Conservation (phyloP, 1,140 invertebrate species). For the Drosophila pruinosa region DNA sequence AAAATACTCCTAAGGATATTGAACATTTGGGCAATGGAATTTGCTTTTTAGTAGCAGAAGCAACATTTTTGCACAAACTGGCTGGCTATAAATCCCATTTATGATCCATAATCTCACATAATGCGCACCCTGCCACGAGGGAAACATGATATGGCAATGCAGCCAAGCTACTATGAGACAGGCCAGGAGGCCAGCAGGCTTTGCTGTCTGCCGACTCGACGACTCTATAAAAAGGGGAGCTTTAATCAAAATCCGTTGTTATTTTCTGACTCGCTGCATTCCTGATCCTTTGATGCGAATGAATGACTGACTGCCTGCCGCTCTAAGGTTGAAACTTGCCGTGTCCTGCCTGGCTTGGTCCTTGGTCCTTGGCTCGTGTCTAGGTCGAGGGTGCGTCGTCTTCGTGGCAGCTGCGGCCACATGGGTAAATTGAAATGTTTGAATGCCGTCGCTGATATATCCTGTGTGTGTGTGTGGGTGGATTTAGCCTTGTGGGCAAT, state of each 20-base stretch:
- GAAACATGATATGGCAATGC: conserved; percentile 68
- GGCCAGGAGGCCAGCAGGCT: background rate
- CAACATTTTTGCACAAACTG: conserved; percentile 39
- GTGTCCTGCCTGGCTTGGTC: background rate
- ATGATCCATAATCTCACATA: conserved; percentile 82
- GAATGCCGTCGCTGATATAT: conserved; percentile 55
- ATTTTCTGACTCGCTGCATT: conserved; percentile 83
- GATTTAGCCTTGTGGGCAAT: conserved; percentile 81
- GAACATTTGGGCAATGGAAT: conserved; percentile 13
- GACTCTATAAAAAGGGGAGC: conserved; percentile 80
- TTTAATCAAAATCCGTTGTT: conserved; percentile 84
- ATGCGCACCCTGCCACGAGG: conserved; percentile 62
- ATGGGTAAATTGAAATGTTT: conserved; percentile 82
- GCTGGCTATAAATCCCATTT: conserved; percentile 80
- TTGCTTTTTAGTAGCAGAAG: conserved; percentile 2
- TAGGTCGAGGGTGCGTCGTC: conserved; percentile 56
- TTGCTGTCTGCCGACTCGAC: conserved; percentile 31
- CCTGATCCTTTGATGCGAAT: conserved; percentile 83
- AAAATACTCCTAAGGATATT: background rate
- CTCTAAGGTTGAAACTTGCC: conserved; percentile 16
- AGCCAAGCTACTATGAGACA: background rate
- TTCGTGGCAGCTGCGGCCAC: conserved; percentile 52
- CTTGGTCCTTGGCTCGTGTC: conserved; percentile 14
- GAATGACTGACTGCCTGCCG: conserved; percentile 36
- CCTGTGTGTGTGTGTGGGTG: conserved; percentile 36